Percentiles rank a stretch among this genome's conserved stretches.
These are phyloP conservation scores for Plotosus lineatus DNA, from an alignment of 2,113 vertebrate species.

Conservation along the genomic window DNA sequence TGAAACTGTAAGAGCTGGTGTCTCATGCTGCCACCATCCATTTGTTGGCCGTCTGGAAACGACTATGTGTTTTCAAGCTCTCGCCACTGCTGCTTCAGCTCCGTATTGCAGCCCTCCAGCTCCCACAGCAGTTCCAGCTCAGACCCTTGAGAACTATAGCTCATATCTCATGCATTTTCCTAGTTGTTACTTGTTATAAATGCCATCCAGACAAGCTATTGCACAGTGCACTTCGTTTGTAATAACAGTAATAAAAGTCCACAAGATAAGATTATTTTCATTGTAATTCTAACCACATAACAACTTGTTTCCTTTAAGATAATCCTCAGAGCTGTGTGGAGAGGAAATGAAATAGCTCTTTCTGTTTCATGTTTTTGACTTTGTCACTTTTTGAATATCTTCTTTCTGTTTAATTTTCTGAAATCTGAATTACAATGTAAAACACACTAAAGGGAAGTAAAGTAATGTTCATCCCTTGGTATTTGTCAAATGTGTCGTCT, in stretches of 20 bases:
- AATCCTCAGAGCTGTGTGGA: neutral
- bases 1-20: conserved; percentile 75
- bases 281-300: neutral
- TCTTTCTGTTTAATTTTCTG: neutral
- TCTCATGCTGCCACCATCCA: conserved; percentile 73
- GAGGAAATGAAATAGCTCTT: neutral
- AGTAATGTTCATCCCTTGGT: no score
- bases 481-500: no score
- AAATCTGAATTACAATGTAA: neutral
- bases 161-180: neutral
- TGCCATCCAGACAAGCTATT: neutral
- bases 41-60: conserved; percentile 68
- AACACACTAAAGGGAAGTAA: no score
- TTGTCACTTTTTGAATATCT: neutral
- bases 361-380: neutral
- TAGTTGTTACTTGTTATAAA: neutral
- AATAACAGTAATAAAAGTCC: neutral
- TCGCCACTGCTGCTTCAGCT: conserved; percentile 73
- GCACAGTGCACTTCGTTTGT: neutral
- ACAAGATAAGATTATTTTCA: neutral
- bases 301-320: neutral
- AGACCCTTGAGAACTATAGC: conserved; percentile 80
- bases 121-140: conserved; percentile 80
- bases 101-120: conserved; percentile 70
- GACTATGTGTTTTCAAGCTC: conserved; percentile 73